Percentiles rank a stretch among this genome's conserved stretches.
Conservation (phyloP, 2,888 invertebrate species). For the Xanthorhoe designata region DNA sequence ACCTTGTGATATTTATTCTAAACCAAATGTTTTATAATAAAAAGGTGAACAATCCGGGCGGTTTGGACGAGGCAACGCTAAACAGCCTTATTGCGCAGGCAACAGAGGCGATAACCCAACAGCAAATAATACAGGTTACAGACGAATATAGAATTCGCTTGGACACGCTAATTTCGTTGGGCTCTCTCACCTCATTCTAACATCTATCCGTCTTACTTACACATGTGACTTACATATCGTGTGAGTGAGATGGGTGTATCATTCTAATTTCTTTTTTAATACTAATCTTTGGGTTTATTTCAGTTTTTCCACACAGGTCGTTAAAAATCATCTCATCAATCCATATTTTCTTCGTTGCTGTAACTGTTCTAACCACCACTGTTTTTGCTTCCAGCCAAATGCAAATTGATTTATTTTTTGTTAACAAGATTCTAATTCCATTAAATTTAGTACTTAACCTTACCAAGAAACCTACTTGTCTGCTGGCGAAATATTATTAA, state of each 20-base stretch:
- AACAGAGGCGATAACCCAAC: constrained; percentile 84
- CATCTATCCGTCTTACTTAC: constrained; percentile 26
- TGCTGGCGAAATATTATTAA: too few relatives aligned
- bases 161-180: constrained; percentile 21
- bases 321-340: constrained; percentile 15
- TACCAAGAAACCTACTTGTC: neutral
- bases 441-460: neutral
- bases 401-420: neutral
- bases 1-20: constrained; percentile 3
- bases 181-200: constrained; percentile 32
- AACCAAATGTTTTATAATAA: constrained; percentile 40
- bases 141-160: constrained; percentile 22
- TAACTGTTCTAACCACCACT: constrained; percentile 5
- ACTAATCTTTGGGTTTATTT: constrained; percentile 6
- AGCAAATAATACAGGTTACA: constrained; percentile 83
- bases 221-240: neutral
- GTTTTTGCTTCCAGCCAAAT: constrained; percentile 6
- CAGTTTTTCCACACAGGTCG: neutral
- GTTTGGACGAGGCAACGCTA: constrained; percentile 81
- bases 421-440: neutral
- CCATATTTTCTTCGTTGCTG: constrained; percentile 25
- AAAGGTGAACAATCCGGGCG: constrained; percentile 84
- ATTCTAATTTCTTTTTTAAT: constrained; percentile 18
- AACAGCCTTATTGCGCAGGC: constrained; percentile 83
- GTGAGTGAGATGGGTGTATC: constrained; percentile 24